Evolutionary conservation across 2,888 invertebrate genomes (phyloP), one percentile per base, ranked within the genome.

Genomic region (Sarcophaga subvicina): DNA sequence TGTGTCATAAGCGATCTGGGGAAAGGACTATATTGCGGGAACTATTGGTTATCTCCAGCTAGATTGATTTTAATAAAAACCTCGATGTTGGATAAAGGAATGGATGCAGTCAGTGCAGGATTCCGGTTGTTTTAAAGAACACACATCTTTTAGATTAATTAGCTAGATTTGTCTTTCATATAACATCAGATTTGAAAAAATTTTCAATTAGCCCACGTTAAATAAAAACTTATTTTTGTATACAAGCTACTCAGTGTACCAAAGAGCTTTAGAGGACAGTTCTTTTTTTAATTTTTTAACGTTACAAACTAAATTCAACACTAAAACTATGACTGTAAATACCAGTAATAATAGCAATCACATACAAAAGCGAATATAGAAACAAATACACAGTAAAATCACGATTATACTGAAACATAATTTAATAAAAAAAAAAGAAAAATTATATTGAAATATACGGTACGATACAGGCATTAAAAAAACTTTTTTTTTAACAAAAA

Each of bases 271-370:
- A 54, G 54, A 54, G 54, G 37, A 37, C n/a, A 20, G 62, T 62
- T 22, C 1, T n/a, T 66, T 62, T 62, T 37, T 37, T 2, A 4
- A 27, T 37, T 37, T 37, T 37, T 37, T 37, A 2, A 10, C 11
- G n/a, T n/a, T 63, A 76, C 54, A 76, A 64, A 75, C 49, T 49
- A 64, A 75, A 75, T 64, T 75, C 75, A 49, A 76, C 76, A 66
- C 76, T 54, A 76, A 76, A 76, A 76, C 54, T 76, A 76, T 54
- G 64, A 49, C 49, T 75, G 75, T 25, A 64, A 75, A 47, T 64
- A 49, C 49, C 47, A 64, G 75, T 75, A 75, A 64, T 64, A 75
- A 75, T 45, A 64, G 54, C 54, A 54, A 54, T 17, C 12, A 54
- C 54, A 54, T 17, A 54, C 17, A 27, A 27, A 27, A 72, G 47